Evolutionary conservation across 2,888 invertebrate genomes (phyloP).

Genomic region (Drosophila greeni): DNA sequence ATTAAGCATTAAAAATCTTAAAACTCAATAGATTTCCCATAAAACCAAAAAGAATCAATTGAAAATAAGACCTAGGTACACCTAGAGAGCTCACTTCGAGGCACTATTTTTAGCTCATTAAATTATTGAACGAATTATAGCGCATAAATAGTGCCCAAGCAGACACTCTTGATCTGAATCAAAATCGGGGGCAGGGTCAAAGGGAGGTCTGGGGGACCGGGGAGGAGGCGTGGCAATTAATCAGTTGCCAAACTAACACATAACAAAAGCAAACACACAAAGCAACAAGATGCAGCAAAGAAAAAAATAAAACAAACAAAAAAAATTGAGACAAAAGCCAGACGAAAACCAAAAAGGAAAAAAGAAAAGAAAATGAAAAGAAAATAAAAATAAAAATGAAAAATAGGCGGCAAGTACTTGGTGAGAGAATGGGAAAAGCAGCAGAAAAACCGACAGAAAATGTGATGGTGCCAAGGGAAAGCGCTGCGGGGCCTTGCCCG

Average conservation of each 20-base stretch:
- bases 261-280: slow-evolving; percentile 28
- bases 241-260: slow-evolving; percentile 56
- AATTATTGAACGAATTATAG: slow-evolving; percentile 11
- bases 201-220: too few species aligned
- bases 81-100: neutral
- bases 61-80: neutral
- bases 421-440: neutral
- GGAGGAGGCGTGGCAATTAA: slow-evolving; percentile 57
- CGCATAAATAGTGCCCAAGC: slow-evolving; percentile 4
- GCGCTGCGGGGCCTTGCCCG: slow-evolving; percentile 32
- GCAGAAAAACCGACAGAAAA: neutral
- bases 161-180: slow-evolving; percentile 6
- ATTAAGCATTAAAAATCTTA: neutral
- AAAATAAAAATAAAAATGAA: slow-evolving; percentile 22
- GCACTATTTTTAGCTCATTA: slow-evolving; percentile 20
- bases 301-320: slow-evolving; percentile 6
- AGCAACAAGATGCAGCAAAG: slow-evolving; percentile 20
- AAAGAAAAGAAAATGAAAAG: slow-evolving; percentile 7
- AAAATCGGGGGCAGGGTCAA: slow-evolving; percentile 57
- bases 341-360: slow-evolving; percentile 9
- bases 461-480: slow-evolving; percentile 26
- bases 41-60: neutral
- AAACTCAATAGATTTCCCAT: neutral
- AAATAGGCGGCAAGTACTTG: slow-evolving; percentile 25
- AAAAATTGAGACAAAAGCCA: slow-evolving; percentile 26